Evolutionary conservation across 2,797 vertebrate species (phyloP).

Genomic region (Trachops cirrhosus): DNA sequence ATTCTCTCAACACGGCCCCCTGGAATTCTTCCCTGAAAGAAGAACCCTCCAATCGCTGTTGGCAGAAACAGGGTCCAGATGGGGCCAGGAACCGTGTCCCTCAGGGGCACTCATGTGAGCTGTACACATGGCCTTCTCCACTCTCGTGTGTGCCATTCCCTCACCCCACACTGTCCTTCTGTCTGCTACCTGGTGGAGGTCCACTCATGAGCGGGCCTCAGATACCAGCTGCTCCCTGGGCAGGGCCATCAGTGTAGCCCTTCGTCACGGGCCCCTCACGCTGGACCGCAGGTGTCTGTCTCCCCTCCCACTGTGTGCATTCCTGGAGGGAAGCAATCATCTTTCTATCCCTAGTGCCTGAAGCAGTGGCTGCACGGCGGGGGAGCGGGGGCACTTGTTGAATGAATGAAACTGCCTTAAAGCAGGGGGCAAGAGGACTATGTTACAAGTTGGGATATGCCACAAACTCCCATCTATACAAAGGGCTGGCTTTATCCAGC

Average conservation of each 20-base stretch:
- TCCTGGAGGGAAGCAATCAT: background rate
- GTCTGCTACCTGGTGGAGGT: background rate
- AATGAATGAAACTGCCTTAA: background rate
- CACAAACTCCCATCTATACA: background rate
- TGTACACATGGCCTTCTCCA: background rate
- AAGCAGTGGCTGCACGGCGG: background rate
- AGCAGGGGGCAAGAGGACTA: background rate
- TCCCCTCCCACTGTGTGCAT: background rate
- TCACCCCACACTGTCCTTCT: background rate
- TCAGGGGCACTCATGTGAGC: background rate
- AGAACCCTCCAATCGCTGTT: background rate
- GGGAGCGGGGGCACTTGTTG: background rate
- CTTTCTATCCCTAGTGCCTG: background rate
- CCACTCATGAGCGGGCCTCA: background rate
- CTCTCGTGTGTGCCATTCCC: accelerated
- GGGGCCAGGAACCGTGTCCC: background rate
- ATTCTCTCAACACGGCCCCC: background rate
- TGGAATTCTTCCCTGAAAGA: background rate
- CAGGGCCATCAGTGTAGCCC: background rate
- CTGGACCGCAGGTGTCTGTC: background rate
- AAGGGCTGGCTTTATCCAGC: background rate
- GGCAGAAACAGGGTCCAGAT: background rate
- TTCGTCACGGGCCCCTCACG: background rate
- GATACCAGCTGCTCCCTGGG: background rate
- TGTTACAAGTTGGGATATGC: background rate